Conservation (phyloP, 2,113 vertebrate species). For the Bettongia penicillata region DNA sequence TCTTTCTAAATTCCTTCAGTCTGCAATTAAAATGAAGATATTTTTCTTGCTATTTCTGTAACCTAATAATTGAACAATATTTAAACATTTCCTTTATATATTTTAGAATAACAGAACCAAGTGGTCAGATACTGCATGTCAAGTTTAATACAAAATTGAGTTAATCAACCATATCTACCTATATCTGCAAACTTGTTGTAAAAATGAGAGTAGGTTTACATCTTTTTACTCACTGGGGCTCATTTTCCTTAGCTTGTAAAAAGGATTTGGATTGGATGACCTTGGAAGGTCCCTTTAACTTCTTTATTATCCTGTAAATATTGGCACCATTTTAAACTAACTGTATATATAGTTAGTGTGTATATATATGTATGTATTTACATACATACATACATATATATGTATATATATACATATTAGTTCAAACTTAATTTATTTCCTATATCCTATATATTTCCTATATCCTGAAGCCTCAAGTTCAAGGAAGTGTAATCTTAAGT, state of each 20-base stretch:
- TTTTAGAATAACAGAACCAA: neutral
- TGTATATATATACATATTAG: too few species aligned
- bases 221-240: neutral
- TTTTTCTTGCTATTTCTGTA: neutral
- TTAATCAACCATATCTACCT: neutral
- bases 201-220: neutral
- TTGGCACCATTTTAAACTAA: neutral
- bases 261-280: neutral
- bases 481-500: neutral
- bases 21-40: neutral
- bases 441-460: neutral
- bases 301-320: neutral
- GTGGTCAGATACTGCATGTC: neutral
- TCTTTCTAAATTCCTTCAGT: neutral
- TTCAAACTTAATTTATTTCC: neutral
- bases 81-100: neutral
- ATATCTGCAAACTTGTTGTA: neutral
- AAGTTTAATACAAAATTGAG: neutral
- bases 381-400: too few species aligned
- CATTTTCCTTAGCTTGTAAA: neutral
- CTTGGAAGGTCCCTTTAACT: neutral
- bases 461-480: neutral
- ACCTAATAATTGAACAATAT: neutral
- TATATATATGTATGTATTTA: too few species aligned
- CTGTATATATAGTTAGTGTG: neutral